Base-by-base conservation (phyloP, 2,113 vertebrate species). In the Tichodroma muraria region DNA sequence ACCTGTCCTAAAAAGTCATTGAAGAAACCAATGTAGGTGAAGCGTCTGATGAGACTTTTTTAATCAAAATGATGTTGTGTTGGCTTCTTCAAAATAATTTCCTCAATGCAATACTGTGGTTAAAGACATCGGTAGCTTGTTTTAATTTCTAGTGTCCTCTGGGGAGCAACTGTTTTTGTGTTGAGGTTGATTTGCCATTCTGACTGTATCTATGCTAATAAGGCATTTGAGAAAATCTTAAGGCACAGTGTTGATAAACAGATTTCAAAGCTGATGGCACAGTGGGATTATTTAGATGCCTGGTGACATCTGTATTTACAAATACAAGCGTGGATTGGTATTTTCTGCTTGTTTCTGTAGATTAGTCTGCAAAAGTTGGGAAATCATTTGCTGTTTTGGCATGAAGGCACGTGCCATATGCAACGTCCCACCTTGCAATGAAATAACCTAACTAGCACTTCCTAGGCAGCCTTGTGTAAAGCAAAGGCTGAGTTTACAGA, bases 191-290 rank as follows among this genome's bases (percentile, higher is more conserved):
- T 94, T 92, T 94, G 52, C 53, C 52, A 50, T 0, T 1, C 31
- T 87, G 42, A 22, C 8, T 86, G 7, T 61, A 63, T n/a, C 64
- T 65, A 86, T 94, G 64, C 27, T 91, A 86, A 90, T 84, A 94
- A 53, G 5, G 2, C 80, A 77, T 69, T 94, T 85, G 66, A 80
- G 73, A 85, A 85, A 93, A 92, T 56, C 61, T 88, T 60, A 65
- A 90, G 50, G 54, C 76, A 80, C 38, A 38, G 10, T 81, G 52
- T 83, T 92, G 83, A 90, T 73, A 92, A 96, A 88, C 24, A 93
- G 53, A 82, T 88, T 81, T 91, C 61, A 87, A 76, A 91, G 57
- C 44, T 82, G 66, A 71, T 45, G 47, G 35, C 79, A 64, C 82
- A 82, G 25, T 45, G 50, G 54, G 52, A 88, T 93, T 90, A 85